Evolutionary conservation across 2,797 vertebrate genomes (phyloP).

Genomic region (Podarcis siculus): DNA sequence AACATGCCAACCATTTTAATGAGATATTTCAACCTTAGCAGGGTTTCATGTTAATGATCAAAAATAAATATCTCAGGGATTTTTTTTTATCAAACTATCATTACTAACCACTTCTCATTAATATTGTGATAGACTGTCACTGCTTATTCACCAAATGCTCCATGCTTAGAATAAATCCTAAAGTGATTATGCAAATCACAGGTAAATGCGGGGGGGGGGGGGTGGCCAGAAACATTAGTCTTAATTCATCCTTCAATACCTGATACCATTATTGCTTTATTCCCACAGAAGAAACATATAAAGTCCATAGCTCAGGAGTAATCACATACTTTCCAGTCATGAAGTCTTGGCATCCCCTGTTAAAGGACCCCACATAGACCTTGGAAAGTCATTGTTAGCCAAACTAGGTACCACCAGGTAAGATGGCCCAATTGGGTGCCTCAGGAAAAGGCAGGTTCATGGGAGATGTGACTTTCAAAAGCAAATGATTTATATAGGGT

Average conservation of each 20-base stretch:
- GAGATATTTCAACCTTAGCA: conserved; percentile 69
- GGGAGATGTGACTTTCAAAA: neutral
- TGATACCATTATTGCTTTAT: conserved; percentile 12
- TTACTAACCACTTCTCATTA: conserved; percentile 67
- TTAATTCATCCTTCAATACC: conserved; percentile 57
- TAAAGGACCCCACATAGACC: neutral
- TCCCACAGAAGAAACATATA: neutral
- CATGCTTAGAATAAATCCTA: conserved; percentile 61
- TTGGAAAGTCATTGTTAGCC: neutral
- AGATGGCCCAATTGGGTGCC: neutral
- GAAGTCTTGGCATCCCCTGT: neutral
- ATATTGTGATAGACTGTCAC: conserved; percentile 70
- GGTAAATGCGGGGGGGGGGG: conserved; percentile 23
- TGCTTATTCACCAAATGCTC: conserved; percentile 63
- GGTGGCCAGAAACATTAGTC: conserved; percentile 35
- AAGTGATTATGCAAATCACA: conserved; percentile 48
- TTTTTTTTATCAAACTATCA: conserved; percentile 63
- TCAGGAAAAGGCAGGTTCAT: neutral
- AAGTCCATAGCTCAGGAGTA: neutral
- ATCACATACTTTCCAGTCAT: neutral
- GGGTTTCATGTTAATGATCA: conserved; percentile 71
- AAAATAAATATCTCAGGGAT: conserved; percentile 69
- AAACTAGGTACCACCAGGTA: neutral
- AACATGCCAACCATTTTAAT: conserved; percentile 73
- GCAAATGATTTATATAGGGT: neutral